Evolutionary conservation across 2,888 invertebrate genomes (phyloP), one percentile per base, ranked within the genome.

Genomic region (Drosophila tanythrix): DNA sequence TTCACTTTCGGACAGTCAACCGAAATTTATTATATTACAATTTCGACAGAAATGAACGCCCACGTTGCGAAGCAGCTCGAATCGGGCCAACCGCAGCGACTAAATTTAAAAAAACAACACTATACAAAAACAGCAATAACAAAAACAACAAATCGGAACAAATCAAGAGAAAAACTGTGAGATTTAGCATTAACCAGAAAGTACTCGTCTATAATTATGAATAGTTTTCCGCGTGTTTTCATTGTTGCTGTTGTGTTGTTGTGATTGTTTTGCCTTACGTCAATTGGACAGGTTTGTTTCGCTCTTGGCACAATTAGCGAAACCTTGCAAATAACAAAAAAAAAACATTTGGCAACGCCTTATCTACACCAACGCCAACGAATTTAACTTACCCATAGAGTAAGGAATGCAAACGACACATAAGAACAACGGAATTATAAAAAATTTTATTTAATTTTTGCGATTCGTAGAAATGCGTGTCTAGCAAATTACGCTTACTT

Each of bases 301-400:
- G 74, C 67, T 76, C 85, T 88, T 88, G 85, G 81, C 88, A 82
- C 76, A 83, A 82, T 85, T 88, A 81, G 69, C 81, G 59, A 50
- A 79, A 65, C 85, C 88, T 85, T 88, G 83, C 56, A 46, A 74
- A 69, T 62, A 38, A 4, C 3, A 18, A 18, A 18, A 27, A 38
- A 62, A 46, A 10, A 36, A 18, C 11, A 64, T 48, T 76, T 72
- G 63, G 60, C 67, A 68, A 58, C 15, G 29, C 40, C 60, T 76
- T 58, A 64, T 76, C 66, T 63, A 43, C 25, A 50, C 4, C 51
- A 40, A 21, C 40, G 40, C n/a, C 27, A 56, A 56, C 8, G 15
- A 60, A 31, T 25, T 31, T 8, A n/a, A 18, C 46, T 25, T 43
- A 11, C 2, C 15, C 10, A 57, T 27, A 53, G 10, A 27, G 27